Evolutionary conservation across 2,113 vertebrate genomes (phyloP), one percentile per base, ranked within the genome.

Genomic region (Oceanodroma tethys): DNA sequence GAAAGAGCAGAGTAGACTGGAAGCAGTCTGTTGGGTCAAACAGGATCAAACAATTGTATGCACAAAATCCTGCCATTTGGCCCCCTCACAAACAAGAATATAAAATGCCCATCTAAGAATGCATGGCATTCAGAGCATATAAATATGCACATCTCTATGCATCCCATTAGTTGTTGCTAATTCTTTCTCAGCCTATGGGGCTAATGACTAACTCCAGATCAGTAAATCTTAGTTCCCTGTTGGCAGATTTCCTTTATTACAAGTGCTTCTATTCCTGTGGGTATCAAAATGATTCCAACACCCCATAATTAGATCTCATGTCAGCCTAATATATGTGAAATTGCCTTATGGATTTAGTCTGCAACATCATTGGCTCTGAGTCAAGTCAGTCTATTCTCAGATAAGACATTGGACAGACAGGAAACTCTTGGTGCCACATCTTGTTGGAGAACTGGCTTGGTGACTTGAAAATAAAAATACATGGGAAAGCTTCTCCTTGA

Each of bases 201-300:
- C 81, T 82, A 91, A 94, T 94, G 82, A 89, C 83, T 94, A 81
- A 83, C 48, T 81, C 68, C 55, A 66, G 72, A 95, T 95, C 75
- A 92, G 75, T 78, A 88, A 95, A 95, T 88, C 88, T 88, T 63
- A 79, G 86, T 88, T 96, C 83, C 86, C 66, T 72, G 47, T 91
- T 94, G 95, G 86, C 92, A 75, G 68, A 72, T 91, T 95, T 95
- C 83, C 93, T 95, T 94, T 92, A 75, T 90, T 95, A 84, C 80
- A 81, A 95, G 48, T 79, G 52, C 25, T 90, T 74, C 72, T 90
- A 22, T 81, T 96, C 86, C 90, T 83, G 42, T 93, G 74, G 79
- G 75, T 88, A 97, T 93, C 88, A 96, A 94, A 96, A 92, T 95
- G 63, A 90, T 86, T 88, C 93, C 78, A 93, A 88, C 84, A 86